Evolutionary conservation across 2,113 vertebrate genomes (phyloP), one percentile per base, ranked within the genome.

Genomic region (Trinectes maculatus): DNA sequence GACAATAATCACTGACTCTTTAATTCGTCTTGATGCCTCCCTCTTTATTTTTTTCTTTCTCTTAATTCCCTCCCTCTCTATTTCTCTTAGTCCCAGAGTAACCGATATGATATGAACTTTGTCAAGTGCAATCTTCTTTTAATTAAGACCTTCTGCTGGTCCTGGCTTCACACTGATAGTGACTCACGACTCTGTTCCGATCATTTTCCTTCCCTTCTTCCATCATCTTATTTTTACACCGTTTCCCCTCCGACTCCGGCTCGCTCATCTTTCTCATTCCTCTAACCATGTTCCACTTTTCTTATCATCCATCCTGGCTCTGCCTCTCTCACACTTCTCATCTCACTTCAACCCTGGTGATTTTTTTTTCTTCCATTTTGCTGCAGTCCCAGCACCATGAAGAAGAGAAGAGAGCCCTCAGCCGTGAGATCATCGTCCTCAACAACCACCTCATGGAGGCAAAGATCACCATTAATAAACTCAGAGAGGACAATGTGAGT

Each of bases 361-460:
- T 57, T 61, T 8, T 52, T 37, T 53, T 28, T 80, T 18, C 49
- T 43, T 59, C 36, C 77, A 21, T 37, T 76, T 63, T 42, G 58
- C 77, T 58, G 44, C 89, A 99, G 97, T 93, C 94, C 68, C 95
- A 97, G 85, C 96, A 95, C 77, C 94, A 98, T 0, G 96, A 99
- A 72, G 96, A 98, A 67, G 96, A 99, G 87, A 99, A 98, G 85
- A 93, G 95, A 66, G 94, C 95, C 9, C 91, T 99, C 79, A 96
- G 93, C 81, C 94, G 95, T 8, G 96, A 99, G 92, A 96, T 99
- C 52, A 94, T 96, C 18, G 93, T 95, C 64, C 96, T 99, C 82
- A 99, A 97, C 85, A 97, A 96, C 85, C 96, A 98, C 85, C 93
- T 99, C 79, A 93, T 96, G 93, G 96, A 99, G 84, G 95, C 96